Percentiles rank a stretch among this genome's conserved stretches.
Evolutionary conservation across 2,113 vertebrate genomes (phyloP).

Genomic region (Synchiropus splendidus): DNA sequence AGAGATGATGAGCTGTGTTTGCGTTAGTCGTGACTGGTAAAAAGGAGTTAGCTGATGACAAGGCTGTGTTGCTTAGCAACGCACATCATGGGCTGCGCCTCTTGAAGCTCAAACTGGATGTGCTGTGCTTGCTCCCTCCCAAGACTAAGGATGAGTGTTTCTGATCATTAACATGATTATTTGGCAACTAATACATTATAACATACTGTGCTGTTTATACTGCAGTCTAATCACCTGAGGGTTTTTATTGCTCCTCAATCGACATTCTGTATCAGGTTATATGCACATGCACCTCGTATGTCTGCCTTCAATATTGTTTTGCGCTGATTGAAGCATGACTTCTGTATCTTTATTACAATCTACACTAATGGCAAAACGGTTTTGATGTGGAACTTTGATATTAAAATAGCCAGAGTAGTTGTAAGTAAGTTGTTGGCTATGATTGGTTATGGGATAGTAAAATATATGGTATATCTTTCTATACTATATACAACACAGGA

Average conservation of each 20-base stretch:
- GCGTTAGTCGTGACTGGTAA: slow-evolving; percentile 86
- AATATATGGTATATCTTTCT: too few species aligned
- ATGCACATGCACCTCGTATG: slow-evolving; percentile 21
- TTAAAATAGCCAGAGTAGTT: too few species aligned
- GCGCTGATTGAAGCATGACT: too few species aligned
- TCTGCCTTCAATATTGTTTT: slow-evolving; percentile 23
- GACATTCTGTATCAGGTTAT: slow-evolving; percentile 44
- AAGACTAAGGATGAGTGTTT: neutral
- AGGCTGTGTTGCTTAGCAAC: slow-evolving; percentile 80
- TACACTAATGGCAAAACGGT: too few species aligned
- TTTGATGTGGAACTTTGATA: too few species aligned
- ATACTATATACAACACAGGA: too few species aligned
- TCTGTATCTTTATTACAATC: too few species aligned
- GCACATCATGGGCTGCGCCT: slow-evolving; percentile 69
- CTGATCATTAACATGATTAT: slow-evolving; percentile 4
- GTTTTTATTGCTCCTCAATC: slow-evolving; percentile 29
- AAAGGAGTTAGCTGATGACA: slow-evolving; percentile 80
- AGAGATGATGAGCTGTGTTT: slow-evolving; percentile 71
- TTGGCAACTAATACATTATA: slow-evolving; percentile 1
- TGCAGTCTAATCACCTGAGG: neutral
- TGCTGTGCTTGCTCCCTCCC: slow-evolving; percentile 45
- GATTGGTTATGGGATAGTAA: too few species aligned
- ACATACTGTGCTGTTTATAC: slow-evolving; percentile 1
- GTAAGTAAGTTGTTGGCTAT: too few species aligned
- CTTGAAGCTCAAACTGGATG: slow-evolving; percentile 62